These are phyloP conservation scores for Trichonephila clavata DNA, from an alignment of 1,140 invertebrate genomes.

Conservation along the genomic window DNA sequence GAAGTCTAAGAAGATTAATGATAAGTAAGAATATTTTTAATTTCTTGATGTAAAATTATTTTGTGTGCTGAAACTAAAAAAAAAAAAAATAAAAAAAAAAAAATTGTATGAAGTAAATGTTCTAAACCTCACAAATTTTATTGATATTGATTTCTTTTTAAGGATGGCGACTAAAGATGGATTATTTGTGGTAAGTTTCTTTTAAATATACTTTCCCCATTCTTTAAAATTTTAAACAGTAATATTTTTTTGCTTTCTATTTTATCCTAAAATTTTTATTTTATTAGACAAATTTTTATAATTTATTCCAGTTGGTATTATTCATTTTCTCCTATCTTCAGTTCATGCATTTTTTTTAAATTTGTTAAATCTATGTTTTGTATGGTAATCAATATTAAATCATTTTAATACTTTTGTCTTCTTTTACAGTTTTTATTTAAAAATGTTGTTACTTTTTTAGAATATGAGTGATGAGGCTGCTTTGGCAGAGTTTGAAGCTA, in stretches of 20 bases:
- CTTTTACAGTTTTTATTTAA: neutral
- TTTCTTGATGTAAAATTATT: neutral
- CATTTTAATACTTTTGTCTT: neutral
- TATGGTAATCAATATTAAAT: no score
- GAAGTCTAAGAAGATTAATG: conserved; percentile 68
- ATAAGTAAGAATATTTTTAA: neutral
- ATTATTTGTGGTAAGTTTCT: conserved; percentile 13
- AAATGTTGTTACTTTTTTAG: conserved; percentile 31
- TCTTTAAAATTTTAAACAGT: neutral
- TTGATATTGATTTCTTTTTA: neutral
- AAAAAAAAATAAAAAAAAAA: no score
- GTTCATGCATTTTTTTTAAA: no score
- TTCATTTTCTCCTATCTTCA: no score
- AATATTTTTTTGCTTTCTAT: no score
- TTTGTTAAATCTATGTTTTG: no score
- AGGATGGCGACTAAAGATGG: neutral
- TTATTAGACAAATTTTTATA: no score
- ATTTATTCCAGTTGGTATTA: no score
- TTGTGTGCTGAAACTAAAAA: no score
- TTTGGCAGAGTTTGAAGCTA: conserved; percentile 79
- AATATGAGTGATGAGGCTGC: conserved; percentile 60
- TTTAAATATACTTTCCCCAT: neutral
- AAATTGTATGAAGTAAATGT: no score
- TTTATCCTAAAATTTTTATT: no score
- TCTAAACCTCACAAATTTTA: neutral